phyloP scores from a whole-genome alignment of 2,888 invertebrate species.

The Tetranychus truncatus region DNA sequence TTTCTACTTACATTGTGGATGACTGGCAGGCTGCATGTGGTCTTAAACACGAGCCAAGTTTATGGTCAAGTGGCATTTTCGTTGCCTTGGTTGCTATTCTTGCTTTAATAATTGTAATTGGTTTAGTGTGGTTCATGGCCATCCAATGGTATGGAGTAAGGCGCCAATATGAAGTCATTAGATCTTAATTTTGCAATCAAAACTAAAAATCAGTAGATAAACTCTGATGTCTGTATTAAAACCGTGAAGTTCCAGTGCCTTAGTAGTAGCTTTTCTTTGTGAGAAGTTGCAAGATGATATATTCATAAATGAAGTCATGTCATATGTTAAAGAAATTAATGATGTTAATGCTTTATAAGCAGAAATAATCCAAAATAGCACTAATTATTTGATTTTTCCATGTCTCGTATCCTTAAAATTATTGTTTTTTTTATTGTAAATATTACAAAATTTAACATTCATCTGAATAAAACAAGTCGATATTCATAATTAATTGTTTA shows the following conservation, averaged over 20 bases:
- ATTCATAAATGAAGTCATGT: no score
- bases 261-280: no score
- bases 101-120: background rate
- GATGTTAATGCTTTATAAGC: no score
- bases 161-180: background rate
- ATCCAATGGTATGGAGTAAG: background rate
- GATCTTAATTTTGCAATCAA: background rate
- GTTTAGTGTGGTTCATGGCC: background rate
- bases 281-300: no score
- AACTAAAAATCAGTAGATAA: background rate
- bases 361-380: no score
- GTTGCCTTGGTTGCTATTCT: background rate
- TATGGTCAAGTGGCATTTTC: background rate
- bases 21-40: conserved; percentile 20
- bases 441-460: no score
- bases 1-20: conserved; percentile 15
- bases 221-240: background rate
- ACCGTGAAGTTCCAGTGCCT: background rate
- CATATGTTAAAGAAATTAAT: no score
- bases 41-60: background rate
- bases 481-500: no score
- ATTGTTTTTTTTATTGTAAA: no score
- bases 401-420: no score
- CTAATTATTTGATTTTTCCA: no score
- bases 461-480: no score